Percentiles rank a stretch among this genome's conserved stretches.
These are phyloP conservation scores for Heteronetta atricapilla DNA, from an alignment of 2,113 vertebrate genomes.

Conservation along the genomic window DNA sequence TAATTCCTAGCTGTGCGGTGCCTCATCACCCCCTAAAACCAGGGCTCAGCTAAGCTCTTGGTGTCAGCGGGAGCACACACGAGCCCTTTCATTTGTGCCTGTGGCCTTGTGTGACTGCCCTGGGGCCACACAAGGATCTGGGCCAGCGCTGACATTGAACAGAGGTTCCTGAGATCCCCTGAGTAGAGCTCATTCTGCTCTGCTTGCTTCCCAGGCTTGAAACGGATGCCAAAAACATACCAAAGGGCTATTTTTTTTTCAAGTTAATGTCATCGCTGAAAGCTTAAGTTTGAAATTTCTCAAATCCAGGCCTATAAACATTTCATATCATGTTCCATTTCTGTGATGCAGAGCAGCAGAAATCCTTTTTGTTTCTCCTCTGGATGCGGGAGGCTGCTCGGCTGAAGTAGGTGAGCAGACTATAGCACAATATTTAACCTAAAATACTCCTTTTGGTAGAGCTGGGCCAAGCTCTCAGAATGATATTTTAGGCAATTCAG, in stretches of 20 bases:
- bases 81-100: not conserved
- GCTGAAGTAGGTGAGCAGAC: not conserved
- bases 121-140: rapidly evolving
- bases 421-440: not conserved
- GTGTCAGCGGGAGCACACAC: rapidly evolving
- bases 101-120: not conserved
- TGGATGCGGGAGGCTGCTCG: not conserved
- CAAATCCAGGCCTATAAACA: not conserved
- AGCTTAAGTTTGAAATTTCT: not conserved
- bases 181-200: not conserved
- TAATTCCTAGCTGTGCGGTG: not conserved
- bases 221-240: not conserved
- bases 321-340: not conserved
- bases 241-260: not conserved
- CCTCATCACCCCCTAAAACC: not conserved
- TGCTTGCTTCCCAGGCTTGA: not conserved
- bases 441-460: not conserved
- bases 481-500: not conserved
- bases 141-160: not conserved
- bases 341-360: not conserved
- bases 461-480: not conserved
- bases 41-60: not conserved
- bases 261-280: not conserved
- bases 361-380: not conserved
- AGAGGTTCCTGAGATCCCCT: not conserved